Evolutionary conservation across 1,140 invertebrate species (phyloP).

Genomic region (Carposina sasakii): DNA sequence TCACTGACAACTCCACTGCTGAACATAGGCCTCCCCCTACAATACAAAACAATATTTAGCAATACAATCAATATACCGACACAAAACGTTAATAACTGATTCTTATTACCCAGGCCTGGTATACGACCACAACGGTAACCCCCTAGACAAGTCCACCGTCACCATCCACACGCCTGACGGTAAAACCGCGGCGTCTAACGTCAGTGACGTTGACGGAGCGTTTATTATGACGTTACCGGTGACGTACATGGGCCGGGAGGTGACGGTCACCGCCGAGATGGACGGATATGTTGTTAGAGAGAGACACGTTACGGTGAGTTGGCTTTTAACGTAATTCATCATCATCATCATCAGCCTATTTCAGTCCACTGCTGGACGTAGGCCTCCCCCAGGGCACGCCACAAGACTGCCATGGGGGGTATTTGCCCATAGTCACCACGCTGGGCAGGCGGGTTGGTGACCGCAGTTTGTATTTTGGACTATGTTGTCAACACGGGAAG

Average conservation of each 20-base stretch:
- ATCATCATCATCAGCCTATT: no score
- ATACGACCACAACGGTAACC: constrained; percentile 37
- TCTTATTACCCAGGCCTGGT: constrained; percentile 39
- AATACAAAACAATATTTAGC: constrained; percentile 1
- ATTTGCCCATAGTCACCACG: no score
- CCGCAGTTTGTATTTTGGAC: no score
- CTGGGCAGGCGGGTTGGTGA: no score
- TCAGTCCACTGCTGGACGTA: no score
- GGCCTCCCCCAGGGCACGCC: no score
- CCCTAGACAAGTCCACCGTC: constrained; percentile 26
- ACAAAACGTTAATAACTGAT: no score
- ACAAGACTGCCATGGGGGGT: no score
- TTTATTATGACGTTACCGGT: constrained; percentile 40
- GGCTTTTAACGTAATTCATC: not conserved
- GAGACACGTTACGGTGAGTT: constrained; percentile 43
- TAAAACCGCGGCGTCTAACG: constrained; percentile 25
- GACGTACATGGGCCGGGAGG: constrained; percentile 39
- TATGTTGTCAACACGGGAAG: no score
- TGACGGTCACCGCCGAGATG: constrained; percentile 26
- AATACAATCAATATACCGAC: constrained; percentile 3
- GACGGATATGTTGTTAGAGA: constrained; percentile 41
- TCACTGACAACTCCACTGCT: no score
- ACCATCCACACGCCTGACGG: constrained; percentile 26
- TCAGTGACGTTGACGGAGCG: constrained; percentile 34
- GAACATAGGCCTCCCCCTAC: no score